Evolutionary conservation across 2,113 vertebrate genomes (phyloP).

Genomic region (Pelvicachromis taeniatus): DNA sequence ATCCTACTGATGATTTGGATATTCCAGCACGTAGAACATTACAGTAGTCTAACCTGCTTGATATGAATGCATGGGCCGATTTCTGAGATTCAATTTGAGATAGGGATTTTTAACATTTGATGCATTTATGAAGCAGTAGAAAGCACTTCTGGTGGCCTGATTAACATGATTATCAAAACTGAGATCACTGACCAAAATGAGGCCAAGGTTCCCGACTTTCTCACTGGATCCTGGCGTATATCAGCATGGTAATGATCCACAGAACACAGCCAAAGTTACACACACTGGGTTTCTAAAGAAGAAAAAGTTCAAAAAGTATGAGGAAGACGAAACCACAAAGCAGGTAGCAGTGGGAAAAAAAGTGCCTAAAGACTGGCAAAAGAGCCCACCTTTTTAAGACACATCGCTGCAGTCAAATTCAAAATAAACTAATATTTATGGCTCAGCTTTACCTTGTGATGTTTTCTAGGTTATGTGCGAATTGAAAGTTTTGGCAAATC

Average conservation of each 20-base stretch:
- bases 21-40: background rate
- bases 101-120: background rate
- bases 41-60: background rate
- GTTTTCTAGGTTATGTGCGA: background rate
- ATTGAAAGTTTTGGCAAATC: background rate
- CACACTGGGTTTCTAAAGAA: background rate
- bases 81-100: background rate
- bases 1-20: background rate
- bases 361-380: background rate
- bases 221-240: background rate
- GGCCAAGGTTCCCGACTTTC: fast-evolving
- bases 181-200: background rate
- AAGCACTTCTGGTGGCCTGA: background rate
- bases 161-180: background rate
- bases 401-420: background rate
- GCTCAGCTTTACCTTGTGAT: background rate
- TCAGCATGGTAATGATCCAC: background rate
- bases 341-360: no score
- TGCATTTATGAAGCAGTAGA: fast-evolving
- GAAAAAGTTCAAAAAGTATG: background rate
- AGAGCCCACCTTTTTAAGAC: background rate
- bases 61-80: background rate
- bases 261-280: background rate
- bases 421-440: background rate
- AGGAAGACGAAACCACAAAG: background rate